Percentiles rank a stretch among this genome's conserved stretches.
phyloP scores from a whole-genome alignment of 2,113 vertebrate species.

The Malurus elegans region DNA sequence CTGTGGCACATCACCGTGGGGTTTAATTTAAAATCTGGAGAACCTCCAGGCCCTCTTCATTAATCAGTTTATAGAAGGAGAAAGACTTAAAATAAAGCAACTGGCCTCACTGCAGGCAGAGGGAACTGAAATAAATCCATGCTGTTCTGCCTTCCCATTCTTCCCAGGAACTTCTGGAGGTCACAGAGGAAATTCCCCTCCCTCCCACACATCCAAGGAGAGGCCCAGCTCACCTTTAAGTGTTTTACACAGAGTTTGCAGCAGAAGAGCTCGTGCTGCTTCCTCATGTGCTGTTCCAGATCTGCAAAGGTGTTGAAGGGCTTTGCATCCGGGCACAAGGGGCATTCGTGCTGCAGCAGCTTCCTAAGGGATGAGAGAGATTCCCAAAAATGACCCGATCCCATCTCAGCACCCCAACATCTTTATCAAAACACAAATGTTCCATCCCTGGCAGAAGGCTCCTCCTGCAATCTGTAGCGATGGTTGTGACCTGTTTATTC shows the following conservation, averaged over 20 bases:
- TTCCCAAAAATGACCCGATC: background rate
- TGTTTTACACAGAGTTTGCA: slow-evolving; percentile 94
- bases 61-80: background rate
- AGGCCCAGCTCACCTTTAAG: slow-evolving; percentile 81
- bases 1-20: background rate
- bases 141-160: background rate
- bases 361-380: slow-evolving; percentile 73
- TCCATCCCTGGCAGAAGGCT: background rate
- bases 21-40: background rate
- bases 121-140: background rate
- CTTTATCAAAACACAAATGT: background rate
- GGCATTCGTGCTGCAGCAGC: slow-evolving; percentile 87
- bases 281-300: slow-evolving; percentile 97
- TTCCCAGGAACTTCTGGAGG: background rate
- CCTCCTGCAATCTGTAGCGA: background rate
- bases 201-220: background rate
- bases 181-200: fast-evolving
- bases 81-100: background rate
- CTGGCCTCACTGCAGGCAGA: background rate
- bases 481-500: background rate
- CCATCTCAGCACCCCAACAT: background rate
- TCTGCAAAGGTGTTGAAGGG: slow-evolving; percentile 89
- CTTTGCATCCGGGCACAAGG: slow-evolving; percentile 81
- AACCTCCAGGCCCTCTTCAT: background rate
- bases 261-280: slow-evolving; percentile 93